Conservation (phyloP, 2,888 invertebrate genomes). For the Pristionchus exspectatus region DNA sequence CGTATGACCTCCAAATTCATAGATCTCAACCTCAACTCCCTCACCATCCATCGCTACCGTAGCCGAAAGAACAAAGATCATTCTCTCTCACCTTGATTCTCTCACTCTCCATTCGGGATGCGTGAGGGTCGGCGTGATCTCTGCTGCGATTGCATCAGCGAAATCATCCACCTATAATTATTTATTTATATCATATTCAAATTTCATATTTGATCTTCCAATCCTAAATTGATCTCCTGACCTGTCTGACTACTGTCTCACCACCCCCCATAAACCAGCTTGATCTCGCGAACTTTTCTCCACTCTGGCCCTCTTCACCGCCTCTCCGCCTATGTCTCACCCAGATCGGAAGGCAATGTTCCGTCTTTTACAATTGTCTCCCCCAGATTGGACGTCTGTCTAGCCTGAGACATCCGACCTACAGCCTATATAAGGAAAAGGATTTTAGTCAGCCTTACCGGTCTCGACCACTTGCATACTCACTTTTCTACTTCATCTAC, state of each 20-base stretch:
- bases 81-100: constrained; percentile 84
- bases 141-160: constrained; percentile 88
- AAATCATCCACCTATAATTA: constrained; percentile 86
- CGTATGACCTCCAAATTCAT: not conserved
- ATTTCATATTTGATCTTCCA: not conserved
- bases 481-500: not conserved
- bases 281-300: not conserved
- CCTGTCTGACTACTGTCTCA: not conserved
- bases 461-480: not conserved
- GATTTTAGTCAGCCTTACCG: not conserved
- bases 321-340: not conserved
- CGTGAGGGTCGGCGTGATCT: constrained; percentile 89
- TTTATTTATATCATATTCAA: not conserved
- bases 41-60: not conserved
- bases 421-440: not conserved
- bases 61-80: not conserved
- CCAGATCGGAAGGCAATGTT: no score
- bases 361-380: not conserved
- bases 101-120: constrained; percentile 91
- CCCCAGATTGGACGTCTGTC: not conserved
- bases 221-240: not conserved
- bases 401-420: not conserved
- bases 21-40: not conserved
- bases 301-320: not conserved
- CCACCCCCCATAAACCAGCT: not conserved